These are phyloP conservation scores for Platichthys flesus DNA, from an alignment of 2,113 vertebrate genomes.

Conservation along the genomic window DNA sequence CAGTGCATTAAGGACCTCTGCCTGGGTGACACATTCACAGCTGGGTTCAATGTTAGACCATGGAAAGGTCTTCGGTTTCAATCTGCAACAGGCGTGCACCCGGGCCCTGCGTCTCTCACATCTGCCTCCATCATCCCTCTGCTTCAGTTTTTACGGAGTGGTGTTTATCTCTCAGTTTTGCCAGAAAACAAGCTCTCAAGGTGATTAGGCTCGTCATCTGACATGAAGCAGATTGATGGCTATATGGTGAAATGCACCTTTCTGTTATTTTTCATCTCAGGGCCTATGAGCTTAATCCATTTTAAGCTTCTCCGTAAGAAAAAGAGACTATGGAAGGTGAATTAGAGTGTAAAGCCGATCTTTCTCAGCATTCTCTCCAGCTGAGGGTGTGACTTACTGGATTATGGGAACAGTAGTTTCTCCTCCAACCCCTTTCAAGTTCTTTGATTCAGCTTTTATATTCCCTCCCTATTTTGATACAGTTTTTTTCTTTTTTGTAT, in stretches of 20 bases:
- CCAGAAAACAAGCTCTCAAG: slow-evolving; percentile 56
- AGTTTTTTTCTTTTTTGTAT: slow-evolving; percentile 14
- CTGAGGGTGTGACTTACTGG: slow-evolving; percentile 77
- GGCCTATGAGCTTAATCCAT: slow-evolving; percentile 68
- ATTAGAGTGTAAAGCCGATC: slow-evolving; percentile 71
- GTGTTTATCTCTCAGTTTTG: slow-evolving; percentile 51
- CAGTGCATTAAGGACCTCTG: slow-evolving; percentile 28
- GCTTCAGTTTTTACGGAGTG: slow-evolving; percentile 1
- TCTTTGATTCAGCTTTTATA: slow-evolving; percentile 69
- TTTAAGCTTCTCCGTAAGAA: slow-evolving; percentile 68
- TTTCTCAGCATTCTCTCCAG: slow-evolving; percentile 72
- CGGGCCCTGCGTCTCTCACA: neutral
- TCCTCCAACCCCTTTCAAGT: slow-evolving; percentile 62
- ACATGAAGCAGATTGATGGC: slow-evolving; percentile 66
- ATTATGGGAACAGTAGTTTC: slow-evolving; percentile 76
- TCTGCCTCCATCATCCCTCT: slow-evolving; percentile 3
- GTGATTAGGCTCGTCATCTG: slow-evolving; percentile 63
- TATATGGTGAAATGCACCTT: slow-evolving; percentile 59
- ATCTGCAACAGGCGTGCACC: slow-evolving; percentile 15
- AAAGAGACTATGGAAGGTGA: slow-evolving; percentile 70
- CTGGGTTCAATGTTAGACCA: slow-evolving; percentile 34
- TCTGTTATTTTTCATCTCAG: slow-evolving; percentile 68
- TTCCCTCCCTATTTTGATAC: slow-evolving; percentile 58
- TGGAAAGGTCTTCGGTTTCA: slow-evolving; percentile 18
- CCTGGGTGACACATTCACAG: slow-evolving; percentile 3